phyloP scores from a whole-genome alignment of 2,888 invertebrate species.

The Teleiodes luculella region DNA sequence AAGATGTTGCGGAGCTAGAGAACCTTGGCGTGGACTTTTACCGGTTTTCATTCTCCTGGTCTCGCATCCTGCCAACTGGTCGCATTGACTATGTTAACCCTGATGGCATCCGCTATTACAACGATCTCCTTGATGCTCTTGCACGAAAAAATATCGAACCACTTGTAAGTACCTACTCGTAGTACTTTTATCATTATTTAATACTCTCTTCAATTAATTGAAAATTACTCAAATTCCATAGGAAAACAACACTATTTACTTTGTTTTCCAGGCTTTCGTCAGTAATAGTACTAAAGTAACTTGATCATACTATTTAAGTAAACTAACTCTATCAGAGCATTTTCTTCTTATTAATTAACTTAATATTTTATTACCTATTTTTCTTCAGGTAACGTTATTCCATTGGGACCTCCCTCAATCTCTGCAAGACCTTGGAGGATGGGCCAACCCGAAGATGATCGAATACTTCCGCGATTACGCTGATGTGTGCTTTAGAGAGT shows the following conservation, averaged over 20 bases:
- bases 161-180: constrained; percentile 48
- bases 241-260: too few species aligned
- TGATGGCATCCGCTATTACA: constrained; percentile 82
- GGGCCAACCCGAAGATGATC: constrained; percentile 73
- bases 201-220: too few species aligned
- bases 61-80: constrained; percentile 81
- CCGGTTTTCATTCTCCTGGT: constrained; percentile 81
- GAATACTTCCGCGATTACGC: constrained; percentile 79
- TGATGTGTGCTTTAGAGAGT: constrained; percentile 72
- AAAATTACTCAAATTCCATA: too few species aligned
- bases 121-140: constrained; percentile 81
- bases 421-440: constrained; percentile 77
- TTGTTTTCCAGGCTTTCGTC: too few species aligned
- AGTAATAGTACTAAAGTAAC: too few species aligned
- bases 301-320: neutral
- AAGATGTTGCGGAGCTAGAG: constrained; percentile 75
- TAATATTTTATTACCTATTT: neutral
- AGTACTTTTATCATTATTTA: too few species aligned
- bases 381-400: constrained; percentile 78
- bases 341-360: neutral
- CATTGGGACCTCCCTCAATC: constrained; percentile 83
- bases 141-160: constrained; percentile 81
- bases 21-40: constrained; percentile 78
- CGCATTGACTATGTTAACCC: constrained; percentile 74
- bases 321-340: too few species aligned